Conservation (phyloP, 2,113 vertebrate genomes). For the Willisornis vidua region DNA sequence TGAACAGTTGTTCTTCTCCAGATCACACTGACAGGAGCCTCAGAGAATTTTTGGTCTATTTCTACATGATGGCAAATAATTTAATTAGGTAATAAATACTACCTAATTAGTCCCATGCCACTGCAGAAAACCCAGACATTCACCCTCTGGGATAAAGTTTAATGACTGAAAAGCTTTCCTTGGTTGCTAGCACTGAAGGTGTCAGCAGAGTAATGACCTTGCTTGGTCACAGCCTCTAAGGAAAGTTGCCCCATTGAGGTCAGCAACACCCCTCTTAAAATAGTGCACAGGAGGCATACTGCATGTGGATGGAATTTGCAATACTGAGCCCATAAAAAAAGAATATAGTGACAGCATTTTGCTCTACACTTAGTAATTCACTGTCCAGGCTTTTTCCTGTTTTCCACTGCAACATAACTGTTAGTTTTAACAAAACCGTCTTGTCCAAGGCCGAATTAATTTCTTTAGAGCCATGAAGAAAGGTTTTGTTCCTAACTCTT, state of each 20-base stretch:
- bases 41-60: neutral
- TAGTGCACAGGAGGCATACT: neutral
- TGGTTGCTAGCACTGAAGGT: neutral
- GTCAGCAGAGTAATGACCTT: neutral
- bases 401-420: constrained; percentile 48
- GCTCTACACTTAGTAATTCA: neutral
- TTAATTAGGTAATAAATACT: neutral
- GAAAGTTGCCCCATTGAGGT: neutral
- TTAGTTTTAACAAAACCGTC: constrained; percentile 64
- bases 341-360: constrained; percentile 41
- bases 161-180: neutral
- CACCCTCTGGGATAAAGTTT: neutral
- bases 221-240: neutral
- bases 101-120: neutral
- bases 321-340: neutral
- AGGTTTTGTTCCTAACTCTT: constrained; percentile 32
- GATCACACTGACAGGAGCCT: neutral
- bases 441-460: constrained; percentile 55
- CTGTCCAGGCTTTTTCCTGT: constrained; percentile 30
- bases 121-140: neutral
- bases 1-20: neutral
- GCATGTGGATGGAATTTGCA: constrained; percentile 38
- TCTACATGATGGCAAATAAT: neutral
- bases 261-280: constrained; percentile 7
- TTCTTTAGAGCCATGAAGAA: constrained; percentile 28